Percentiles rank a stretch among this genome's conserved stretches.
These are phyloP conservation scores for Neostethus bicornis DNA, from an alignment of 2,797 vertebrate genomes.

Conservation along the genomic window DNA sequence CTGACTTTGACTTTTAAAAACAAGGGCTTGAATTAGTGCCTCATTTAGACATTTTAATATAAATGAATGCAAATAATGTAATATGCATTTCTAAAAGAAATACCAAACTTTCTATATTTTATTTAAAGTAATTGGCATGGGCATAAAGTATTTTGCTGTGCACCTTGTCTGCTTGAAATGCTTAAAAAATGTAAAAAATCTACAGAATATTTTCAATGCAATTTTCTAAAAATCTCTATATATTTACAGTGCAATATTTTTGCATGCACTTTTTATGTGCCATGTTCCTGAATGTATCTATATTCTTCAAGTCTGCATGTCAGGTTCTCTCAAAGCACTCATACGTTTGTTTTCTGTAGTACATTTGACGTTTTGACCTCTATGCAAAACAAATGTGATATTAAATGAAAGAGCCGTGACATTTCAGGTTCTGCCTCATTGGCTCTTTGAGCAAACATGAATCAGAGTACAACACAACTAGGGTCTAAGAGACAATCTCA, in stretches of 20 bases:
- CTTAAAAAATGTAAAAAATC: conserved; percentile 53
- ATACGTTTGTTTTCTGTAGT: conserved; percentile 72
- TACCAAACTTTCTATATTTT: conserved; percentile 46
- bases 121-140: conserved; percentile 55
- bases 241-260: conserved; percentile 44
- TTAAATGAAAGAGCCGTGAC: conserved; percentile 98
- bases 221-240: conserved; percentile 43
- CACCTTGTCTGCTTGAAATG: conserved; percentile 67
- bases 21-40: conserved; percentile 66
- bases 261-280: conserved; percentile 75
- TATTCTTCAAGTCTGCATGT: conserved; percentile 80
- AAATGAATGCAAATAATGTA: conserved; percentile 51
- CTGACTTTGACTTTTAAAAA: conserved; percentile 62
- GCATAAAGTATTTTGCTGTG: conserved; percentile 58
- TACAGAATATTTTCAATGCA: conserved; percentile 43
- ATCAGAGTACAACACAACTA: conserved; percentile 99
- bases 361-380: conserved; percentile 78
- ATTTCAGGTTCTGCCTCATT: conserved; percentile 99
- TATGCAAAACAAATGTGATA: conserved; percentile 87
- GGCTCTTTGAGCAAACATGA: conserved; percentile 99
- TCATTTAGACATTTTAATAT: conserved; percentile 47
- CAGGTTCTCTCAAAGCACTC: conserved; percentile 52
- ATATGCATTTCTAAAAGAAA: conserved; percentile 46
- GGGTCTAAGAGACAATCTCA: conserved; percentile 94
- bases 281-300: conserved; percentile 54